These are phyloP conservation scores for Paralinhomoeus sp. DNA, from an alignment of 2,888 invertebrate genomes.

Conservation along the genomic window DNA sequence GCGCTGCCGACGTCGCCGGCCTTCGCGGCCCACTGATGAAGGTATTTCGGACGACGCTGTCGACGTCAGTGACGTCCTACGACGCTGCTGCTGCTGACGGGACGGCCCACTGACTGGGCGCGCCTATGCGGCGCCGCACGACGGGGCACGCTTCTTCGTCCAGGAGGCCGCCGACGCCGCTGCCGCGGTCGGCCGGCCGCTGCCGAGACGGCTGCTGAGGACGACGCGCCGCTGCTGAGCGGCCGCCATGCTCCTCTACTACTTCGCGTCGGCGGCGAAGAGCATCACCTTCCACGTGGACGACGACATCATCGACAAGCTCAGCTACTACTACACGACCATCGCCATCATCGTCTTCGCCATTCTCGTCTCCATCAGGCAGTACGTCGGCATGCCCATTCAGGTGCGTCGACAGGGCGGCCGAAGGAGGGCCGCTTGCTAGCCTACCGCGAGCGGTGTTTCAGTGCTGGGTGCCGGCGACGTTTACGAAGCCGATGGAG, in stretches of 20 bases:
- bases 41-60: no score
- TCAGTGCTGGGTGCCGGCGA: slow-evolving; percentile 26
- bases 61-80: no score
- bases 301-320: slow-evolving; percentile 27
- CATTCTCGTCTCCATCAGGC: slow-evolving; percentile 23
- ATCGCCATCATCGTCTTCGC: slow-evolving; percentile 23
- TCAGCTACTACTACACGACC: slow-evolving; percentile 26
- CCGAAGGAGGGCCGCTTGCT: neutral
- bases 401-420: neutral
- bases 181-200: no score
- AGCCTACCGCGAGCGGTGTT: neutral
- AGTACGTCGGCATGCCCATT: slow-evolving; percentile 16
- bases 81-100: no score
- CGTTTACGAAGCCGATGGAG: slow-evolving; percentile 16
- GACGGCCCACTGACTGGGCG: no score
- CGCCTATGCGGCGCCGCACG: no score
- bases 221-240: no score
- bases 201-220: no score
- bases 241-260: slow-evolving; percentile 23
- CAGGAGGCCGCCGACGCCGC: no score
- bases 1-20: no score
- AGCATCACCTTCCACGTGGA: slow-evolving; percentile 24
- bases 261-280: slow-evolving; percentile 24
- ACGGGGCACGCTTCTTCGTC: no score
- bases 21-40: no score